Evolutionary conservation across 2,888 invertebrate species (phyloP).

Genomic region (Pollenia griseotomentosa): DNA sequence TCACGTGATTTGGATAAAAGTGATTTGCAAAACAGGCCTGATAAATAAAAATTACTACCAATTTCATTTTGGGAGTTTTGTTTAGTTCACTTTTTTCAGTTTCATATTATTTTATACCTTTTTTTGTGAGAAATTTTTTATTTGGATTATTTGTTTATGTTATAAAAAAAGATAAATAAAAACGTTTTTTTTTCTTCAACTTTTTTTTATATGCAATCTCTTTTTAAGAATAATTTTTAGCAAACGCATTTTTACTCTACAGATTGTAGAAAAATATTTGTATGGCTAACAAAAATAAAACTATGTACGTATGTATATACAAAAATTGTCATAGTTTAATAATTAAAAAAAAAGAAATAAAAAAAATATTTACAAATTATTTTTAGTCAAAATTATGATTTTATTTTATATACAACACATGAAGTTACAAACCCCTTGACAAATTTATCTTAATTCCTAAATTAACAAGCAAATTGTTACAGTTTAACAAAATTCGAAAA

Average conservation of each 20-base stretch:
- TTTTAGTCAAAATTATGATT: too few species aligned
- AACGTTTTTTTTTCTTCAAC: not conserved
- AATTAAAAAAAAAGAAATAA: too few species aligned
- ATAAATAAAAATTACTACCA: slow-evolving; percentile 53
- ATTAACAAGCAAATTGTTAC: too few species aligned
- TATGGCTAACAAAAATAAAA: not conserved
- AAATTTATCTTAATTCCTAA: too few species aligned
- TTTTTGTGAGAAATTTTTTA: not conserved
- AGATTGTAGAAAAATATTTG: slow-evolving; percentile 65
- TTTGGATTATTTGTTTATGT: not conserved
- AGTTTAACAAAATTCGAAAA: too few species aligned
- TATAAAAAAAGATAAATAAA: not conserved
- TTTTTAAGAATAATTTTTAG: slow-evolving; percentile 4
- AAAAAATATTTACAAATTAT: too few species aligned
- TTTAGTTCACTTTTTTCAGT: slow-evolving; percentile 1
- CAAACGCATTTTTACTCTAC: not conserved
- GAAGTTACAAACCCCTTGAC: too few species aligned
- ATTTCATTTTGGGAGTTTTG: slow-evolving; percentile 25
- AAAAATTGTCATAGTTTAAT: not conserved
- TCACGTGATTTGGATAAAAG: too few species aligned
- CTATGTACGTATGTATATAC: slow-evolving; percentile 27
- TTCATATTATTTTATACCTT: not conserved
- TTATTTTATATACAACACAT: too few species aligned
- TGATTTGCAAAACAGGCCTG: too few species aligned
- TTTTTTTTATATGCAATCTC: not conserved